Percentiles rank a stretch among this genome's conserved stretches.
phyloP scores from a whole-genome alignment of 2,888 invertebrate genomes.

The Carpatolechia fugitivella region DNA sequence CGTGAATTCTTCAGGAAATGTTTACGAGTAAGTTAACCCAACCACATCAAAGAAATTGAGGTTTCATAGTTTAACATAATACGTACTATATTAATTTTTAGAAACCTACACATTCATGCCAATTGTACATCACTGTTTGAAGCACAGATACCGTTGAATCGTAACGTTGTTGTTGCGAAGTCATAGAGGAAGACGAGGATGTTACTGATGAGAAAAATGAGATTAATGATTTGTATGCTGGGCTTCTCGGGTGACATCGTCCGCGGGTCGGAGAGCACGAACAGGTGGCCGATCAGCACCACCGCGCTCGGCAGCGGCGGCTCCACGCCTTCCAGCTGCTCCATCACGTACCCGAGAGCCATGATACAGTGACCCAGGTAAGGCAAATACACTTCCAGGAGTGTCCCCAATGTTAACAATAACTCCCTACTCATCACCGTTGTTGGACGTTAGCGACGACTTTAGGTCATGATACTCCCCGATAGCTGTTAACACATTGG shows the following conservation, averaged over 20 bases:
- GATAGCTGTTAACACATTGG: conserved; percentile 40
- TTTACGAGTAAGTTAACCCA: not conserved
- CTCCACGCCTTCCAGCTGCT: conserved; percentile 44
- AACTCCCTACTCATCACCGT: conserved; percentile 19
- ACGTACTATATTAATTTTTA: not conserved
- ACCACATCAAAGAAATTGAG: not conserved
- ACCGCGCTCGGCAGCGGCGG: conserved; percentile 60
- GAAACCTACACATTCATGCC: not conserved
- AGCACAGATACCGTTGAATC: conserved; percentile 24
- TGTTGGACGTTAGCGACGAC: not conserved
- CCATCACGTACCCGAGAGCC: conserved; percentile 60
- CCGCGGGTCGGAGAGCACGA: conserved; percentile 49
- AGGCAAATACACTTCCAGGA: conserved; percentile 44
- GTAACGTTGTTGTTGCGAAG: conserved; percentile 30
- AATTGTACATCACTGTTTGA: conserved; percentile 12
- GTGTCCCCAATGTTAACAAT: conserved; percentile 12
- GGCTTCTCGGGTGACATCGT: conserved; percentile 40
- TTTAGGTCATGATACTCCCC: conserved; percentile 43
- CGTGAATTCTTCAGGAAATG: not conserved
- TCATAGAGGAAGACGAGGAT: conserved; percentile 56
- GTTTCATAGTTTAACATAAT: not conserved
- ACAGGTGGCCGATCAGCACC: conserved; percentile 57
- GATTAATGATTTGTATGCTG: conserved; percentile 43
- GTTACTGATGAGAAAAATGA: conserved; percentile 53
- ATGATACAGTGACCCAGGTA: conserved; percentile 57